Evolutionary conservation across 2,888 invertebrate species (phyloP).

Genomic region (Lithophane socia): DNA sequence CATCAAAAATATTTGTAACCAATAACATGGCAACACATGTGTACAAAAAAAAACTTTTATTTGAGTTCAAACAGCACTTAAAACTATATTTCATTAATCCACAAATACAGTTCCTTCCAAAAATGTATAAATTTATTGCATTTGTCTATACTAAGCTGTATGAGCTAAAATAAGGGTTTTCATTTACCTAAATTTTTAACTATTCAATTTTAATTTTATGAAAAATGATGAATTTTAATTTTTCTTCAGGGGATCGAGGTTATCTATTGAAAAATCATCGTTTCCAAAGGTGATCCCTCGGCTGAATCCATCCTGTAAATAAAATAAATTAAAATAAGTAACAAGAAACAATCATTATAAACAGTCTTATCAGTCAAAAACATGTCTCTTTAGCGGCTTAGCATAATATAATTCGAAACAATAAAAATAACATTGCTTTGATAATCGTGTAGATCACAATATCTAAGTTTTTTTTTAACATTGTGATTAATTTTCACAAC

Average conservation of each 20-base stretch:
- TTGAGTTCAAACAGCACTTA: slow-evolving; percentile 81
- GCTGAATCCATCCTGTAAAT: slow-evolving; percentile 96
- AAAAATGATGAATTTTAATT: slow-evolving; percentile 82
- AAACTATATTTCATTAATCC: slow-evolving; percentile 70
- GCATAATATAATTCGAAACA: no score
- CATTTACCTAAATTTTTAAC: slow-evolving; percentile 74
- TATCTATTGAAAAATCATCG: slow-evolving; percentile 98
- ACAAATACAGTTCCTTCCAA: slow-evolving; percentile 64
- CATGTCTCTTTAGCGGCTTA: neutral
- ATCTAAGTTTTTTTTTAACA: neutral
- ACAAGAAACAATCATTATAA: neutral
- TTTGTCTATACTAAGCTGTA: slow-evolving; percentile 77
- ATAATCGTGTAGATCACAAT: neutral
- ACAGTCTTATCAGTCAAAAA: neutral
- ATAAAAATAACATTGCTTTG: no score
- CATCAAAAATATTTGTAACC: slow-evolving; percentile 81
- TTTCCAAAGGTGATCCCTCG: slow-evolving; percentile 96
- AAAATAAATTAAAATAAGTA: slow-evolving; percentile 57
- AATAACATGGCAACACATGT: slow-evolving; percentile 87
- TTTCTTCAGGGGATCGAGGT: slow-evolving; percentile 97
- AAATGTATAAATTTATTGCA: slow-evolving; percentile 74
- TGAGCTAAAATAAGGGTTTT: slow-evolving; percentile 78
- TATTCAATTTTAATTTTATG: slow-evolving; percentile 68
- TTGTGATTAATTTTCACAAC: no score
- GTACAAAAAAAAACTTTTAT: slow-evolving; percentile 69